phyloP scores from a whole-genome alignment of 2,113 vertebrate genomes.

The Phylloscopus trochiloides region DNA sequence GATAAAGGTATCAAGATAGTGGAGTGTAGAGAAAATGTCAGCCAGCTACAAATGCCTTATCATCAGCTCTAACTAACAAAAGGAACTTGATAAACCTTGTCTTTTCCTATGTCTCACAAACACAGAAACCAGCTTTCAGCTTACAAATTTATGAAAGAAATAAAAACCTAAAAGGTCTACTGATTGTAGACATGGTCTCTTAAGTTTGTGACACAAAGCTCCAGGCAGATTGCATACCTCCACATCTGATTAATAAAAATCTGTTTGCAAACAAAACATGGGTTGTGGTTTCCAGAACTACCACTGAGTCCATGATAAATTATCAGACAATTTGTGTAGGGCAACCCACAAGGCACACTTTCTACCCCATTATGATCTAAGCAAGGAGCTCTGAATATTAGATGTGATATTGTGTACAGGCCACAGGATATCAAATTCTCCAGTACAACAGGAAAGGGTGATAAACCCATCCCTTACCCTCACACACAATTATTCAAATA shows the following conservation, averaged over 20 bases:
- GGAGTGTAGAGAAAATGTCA: background rate
- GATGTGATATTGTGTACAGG: background rate
- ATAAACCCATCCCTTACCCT: background rate
- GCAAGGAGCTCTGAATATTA: background rate
- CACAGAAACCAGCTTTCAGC: background rate
- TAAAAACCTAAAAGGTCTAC: background rate
- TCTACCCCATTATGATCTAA: background rate
- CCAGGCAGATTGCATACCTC: background rate
- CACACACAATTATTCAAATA: background rate
- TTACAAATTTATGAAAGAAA: background rate
- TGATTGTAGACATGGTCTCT: background rate
- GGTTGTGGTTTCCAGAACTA: background rate
- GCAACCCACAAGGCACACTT: background rate
- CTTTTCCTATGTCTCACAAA: background rate
- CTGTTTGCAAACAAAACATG: background rate
- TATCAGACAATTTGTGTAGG: background rate
- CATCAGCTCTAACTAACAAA: background rate
- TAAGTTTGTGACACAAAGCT: background rate
- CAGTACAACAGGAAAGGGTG: background rate
- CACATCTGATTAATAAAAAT: background rate
- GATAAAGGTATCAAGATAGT: background rate
- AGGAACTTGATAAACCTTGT: background rate
- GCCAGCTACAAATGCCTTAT: background rate
- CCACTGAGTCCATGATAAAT: background rate
- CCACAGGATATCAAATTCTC: background rate